phyloP scores from a whole-genome alignment of 2,113 vertebrate genomes.

The Oxyruncus cristatus region DNA sequence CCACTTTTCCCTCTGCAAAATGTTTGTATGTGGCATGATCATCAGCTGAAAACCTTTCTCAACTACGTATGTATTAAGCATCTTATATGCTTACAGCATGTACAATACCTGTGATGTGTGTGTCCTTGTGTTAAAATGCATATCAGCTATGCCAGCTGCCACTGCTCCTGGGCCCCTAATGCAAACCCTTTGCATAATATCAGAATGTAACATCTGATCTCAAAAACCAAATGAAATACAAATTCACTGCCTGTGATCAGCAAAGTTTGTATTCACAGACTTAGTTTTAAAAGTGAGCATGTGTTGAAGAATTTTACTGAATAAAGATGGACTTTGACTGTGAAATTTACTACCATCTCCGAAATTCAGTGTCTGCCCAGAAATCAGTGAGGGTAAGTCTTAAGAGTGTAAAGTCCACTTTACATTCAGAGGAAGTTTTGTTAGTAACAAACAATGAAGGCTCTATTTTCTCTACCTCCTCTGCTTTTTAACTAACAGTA shows the following conservation, averaged over 20 bases:
- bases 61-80: neutral
- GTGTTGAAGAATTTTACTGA: neutral
- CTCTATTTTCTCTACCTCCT: neutral
- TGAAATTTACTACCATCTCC: neutral
- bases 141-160: neutral
- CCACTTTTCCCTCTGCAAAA: neutral
- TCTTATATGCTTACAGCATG: rapidly evolving
- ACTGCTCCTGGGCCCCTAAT: neutral
- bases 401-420: neutral
- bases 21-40: neutral
- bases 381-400: neutral
- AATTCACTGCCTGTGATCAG: neutral
- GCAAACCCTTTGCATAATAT: neutral
- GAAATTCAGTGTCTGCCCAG: neutral
- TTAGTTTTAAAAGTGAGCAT: neutral
- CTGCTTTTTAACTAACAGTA: neutral
- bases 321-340: neutral
- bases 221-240: neutral
- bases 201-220: neutral
- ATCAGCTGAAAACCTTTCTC: neutral
- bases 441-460: neutral
- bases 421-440: neutral
- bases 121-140: neutral
- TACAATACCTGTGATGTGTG: too few species aligned
- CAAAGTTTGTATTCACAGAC: neutral